phyloP scores from a whole-genome alignment of 2,113 vertebrate genomes.

The Neogobius melanostomus region DNA sequence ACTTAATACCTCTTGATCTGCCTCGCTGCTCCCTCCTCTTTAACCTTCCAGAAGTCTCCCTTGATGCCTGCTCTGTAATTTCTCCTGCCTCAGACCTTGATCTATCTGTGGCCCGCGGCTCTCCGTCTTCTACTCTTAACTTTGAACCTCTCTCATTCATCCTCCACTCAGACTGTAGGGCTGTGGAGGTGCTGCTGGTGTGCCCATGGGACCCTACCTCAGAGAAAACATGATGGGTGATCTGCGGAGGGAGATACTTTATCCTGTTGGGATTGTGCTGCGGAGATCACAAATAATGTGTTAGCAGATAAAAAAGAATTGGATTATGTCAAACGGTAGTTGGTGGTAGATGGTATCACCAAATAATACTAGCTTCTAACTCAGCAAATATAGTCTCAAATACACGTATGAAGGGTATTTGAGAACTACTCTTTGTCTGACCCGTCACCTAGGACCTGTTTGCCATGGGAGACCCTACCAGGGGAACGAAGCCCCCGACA shows the following conservation, averaged over 20 bases:
- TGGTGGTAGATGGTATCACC: neutral
- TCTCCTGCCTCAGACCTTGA: constrained; percentile 7
- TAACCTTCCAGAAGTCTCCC: constrained; percentile 27
- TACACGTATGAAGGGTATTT: neutral
- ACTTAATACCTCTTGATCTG: constrained; percentile 24
- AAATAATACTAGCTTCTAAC: neutral
- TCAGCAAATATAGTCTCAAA: neutral
- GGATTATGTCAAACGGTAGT: neutral
- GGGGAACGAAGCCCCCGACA: too few species aligned
- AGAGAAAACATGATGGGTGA: constrained; percentile 4
- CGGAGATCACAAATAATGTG: neutral
- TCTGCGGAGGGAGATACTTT: neutral
- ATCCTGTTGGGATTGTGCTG: neutral
- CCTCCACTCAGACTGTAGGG: neutral
- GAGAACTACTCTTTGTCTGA: too few species aligned
- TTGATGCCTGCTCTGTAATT: constrained; percentile 31
- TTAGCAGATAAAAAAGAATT: neutral
- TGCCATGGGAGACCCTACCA: too few species aligned
- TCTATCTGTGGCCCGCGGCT: constrained; percentile 24
- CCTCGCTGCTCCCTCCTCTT: constrained; percentile 12
- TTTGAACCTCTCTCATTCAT: constrained; percentile 12
- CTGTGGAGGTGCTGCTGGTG: neutral
- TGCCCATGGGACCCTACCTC: constrained; percentile 7
- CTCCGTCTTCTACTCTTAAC: constrained; percentile 17
- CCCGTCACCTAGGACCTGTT: too few species aligned